Evolutionary conservation across 23 tunicate species (phyloP).

Genomic region (Halocynthia roretzi): DNA sequence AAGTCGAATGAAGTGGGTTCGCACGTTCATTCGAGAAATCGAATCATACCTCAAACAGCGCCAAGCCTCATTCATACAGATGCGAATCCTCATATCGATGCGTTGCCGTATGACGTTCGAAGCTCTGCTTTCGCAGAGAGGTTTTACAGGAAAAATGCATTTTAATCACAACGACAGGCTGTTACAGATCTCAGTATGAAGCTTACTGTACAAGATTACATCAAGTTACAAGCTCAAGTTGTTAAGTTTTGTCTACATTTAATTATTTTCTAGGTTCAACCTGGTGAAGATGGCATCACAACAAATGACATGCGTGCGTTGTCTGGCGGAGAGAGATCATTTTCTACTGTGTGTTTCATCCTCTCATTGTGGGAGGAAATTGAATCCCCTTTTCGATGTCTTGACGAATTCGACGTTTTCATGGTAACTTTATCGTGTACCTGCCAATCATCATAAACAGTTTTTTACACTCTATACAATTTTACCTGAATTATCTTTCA

Average conservation of each 20-base stretch:
- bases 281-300: slow-evolving; percentile 49
- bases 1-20: slow-evolving; percentile 15
- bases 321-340: slow-evolving; percentile 92
- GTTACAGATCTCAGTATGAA: slow-evolving; percentile 19
- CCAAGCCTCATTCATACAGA: slow-evolving; percentile 32
- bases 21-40: slow-evolving; percentile 1
- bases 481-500: too few relatives aligned
- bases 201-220: too few relatives aligned
- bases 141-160: slow-evolving; percentile 71
- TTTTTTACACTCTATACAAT: too few relatives aligned
- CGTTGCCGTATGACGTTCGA: slow-evolving; percentile 65
- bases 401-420: slow-evolving; percentile 93
- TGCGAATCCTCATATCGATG: slow-evolving; percentile 40
- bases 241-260: too few relatives aligned
- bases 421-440: slow-evolving; percentile 16
- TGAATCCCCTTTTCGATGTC: slow-evolving; percentile 75
- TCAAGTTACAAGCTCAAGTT: too few relatives aligned
- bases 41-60: slow-evolving; percentile 43
- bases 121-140: slow-evolving; percentile 58
- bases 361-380: slow-evolving; percentile 82
- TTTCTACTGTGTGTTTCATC: slow-evolving; percentile 87
- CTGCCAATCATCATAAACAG: too few relatives aligned
- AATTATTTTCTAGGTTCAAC: slow-evolving; percentile 25
- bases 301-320: slow-evolving; percentile 60
- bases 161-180: slow-evolving; percentile 59